These are phyloP conservation scores for Thamnaconus septentrionalis DNA, from an alignment of 2,113 vertebrate species.

Conservation along the genomic window DNA sequence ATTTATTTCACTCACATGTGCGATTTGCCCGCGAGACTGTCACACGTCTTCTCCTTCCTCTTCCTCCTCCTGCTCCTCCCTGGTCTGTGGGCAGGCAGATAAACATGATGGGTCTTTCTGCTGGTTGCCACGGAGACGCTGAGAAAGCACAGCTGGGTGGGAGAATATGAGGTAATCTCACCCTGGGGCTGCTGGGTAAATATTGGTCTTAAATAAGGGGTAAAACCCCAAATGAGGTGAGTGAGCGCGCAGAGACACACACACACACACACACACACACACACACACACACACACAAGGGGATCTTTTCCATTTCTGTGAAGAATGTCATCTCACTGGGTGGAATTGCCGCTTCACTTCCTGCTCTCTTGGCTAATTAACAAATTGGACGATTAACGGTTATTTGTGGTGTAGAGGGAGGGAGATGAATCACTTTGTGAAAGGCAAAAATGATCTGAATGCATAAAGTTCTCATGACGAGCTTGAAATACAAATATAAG, in stretches of 20 bases:
- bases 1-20: neutral
- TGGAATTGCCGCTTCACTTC: constrained; percentile 40
- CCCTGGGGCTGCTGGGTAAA: constrained; percentile 91
- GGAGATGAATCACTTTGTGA: no score
- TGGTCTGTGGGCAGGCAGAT: constrained; percentile 87
- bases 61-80: constrained; percentile 63
- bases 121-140: constrained; percentile 86
- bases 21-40: neutral
- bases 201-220: constrained; percentile 93
- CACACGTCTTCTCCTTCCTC: constrained; percentile 9
- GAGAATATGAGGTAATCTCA: constrained; percentile 94
- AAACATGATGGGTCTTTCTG: constrained; percentile 92
- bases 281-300: constrained; percentile 43
- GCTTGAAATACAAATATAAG: no score
- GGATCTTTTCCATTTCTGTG: neutral
- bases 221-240: constrained; percentile 74
- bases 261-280: constrained; percentile 39
- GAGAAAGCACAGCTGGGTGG: constrained; percentile 94
- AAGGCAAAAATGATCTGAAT: no score
- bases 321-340: no score
- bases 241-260: constrained; percentile 26
- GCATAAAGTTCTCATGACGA: no score
- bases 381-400: constrained; percentile 40
- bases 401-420: constrained; percentile 40
- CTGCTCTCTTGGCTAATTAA: constrained; percentile 51